Evolutionary conservation across 2,888 invertebrate genomes (phyloP).

Genomic region (Eristalis intricaria): DNA sequence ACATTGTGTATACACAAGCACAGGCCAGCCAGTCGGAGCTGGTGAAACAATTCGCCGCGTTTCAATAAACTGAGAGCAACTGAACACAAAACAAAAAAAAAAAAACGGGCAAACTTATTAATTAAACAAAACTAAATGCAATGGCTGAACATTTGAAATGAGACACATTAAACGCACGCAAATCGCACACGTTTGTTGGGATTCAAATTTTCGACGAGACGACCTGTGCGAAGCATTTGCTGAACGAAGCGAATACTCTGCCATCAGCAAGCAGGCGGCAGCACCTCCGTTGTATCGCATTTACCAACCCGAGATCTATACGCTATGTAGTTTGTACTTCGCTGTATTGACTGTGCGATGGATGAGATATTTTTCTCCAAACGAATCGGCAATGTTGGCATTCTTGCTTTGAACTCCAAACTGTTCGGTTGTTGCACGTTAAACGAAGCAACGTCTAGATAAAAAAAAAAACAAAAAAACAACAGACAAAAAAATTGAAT

Average conservation of each 20-base stretch:
- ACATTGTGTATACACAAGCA: constrained; percentile 63
- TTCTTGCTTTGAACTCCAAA: constrained; percentile 81
- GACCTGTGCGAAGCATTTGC: constrained; percentile 1
- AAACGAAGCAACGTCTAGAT: constrained; percentile 34
- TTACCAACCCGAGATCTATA: constrained; percentile 47
- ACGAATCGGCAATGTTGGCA: constrained; percentile 78
- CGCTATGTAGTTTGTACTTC: constrained; percentile 24
- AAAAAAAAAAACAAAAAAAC: constrained; percentile 9
- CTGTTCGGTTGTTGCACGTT: constrained; percentile 78
- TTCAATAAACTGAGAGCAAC: not conserved
- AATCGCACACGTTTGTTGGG: not conserved
- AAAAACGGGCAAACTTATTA: not conserved
- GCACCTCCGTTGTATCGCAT: constrained; percentile 57
- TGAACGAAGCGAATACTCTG: constrained; percentile 62
- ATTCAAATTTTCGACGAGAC: constrained; percentile 1
- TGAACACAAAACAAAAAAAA: too few relatives aligned
- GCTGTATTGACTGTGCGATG: constrained; percentile 34
- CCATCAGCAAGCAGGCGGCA: constrained; percentile 67
- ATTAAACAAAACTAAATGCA: not conserved
- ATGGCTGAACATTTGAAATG: not conserved
- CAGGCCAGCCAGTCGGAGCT: constrained; percentile 23
- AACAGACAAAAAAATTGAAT: not conserved
- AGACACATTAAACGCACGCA: not conserved
- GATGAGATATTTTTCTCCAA: constrained; percentile 64
- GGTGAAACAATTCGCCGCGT: constrained; percentile 37